Evolutionary conservation across 1,140 invertebrate species (phyloP).

Genomic region (Drosophila lowei): DNA sequence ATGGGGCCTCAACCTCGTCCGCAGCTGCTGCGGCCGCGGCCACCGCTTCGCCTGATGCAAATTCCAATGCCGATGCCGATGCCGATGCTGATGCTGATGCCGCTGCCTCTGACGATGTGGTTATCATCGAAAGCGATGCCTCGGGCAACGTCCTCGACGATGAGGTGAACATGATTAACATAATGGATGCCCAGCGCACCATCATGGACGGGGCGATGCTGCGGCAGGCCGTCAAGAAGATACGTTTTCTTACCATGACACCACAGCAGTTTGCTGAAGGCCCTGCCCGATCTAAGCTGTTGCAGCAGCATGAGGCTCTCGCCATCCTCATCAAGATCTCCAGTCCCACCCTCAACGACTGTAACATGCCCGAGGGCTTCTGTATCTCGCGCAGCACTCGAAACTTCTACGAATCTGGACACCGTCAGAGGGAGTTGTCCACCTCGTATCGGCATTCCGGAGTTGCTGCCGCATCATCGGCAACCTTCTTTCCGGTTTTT

Average conservation of each 20-base stretch:
- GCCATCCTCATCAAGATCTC: slow-evolving; percentile 92
- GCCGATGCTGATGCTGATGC: not conserved
- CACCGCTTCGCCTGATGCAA: not conserved
- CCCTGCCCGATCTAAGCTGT: slow-evolving; percentile 88
- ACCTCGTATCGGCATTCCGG: slow-evolving; percentile 56
- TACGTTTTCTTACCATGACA: slow-evolving; percentile 90
- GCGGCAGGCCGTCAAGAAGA: slow-evolving; percentile 86
- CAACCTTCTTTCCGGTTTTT: slow-evolving; percentile 17
- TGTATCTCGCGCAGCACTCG: slow-evolving; percentile 83
- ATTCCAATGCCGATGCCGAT: not conserved
- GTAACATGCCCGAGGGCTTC: slow-evolving; percentile 89
- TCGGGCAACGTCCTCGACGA: slow-evolving; percentile 57
- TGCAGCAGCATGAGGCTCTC: slow-evolving; percentile 90
- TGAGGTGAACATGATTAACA: slow-evolving; percentile 56
- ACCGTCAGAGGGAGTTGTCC: slow-evolving; percentile 56
- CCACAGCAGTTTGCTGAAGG: slow-evolving; percentile 92
- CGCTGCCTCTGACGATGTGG: slow-evolving; percentile 51
- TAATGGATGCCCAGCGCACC: slow-evolving; percentile 73
- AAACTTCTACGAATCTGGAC: slow-evolving; percentile 68
- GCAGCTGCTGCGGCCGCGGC: slow-evolving; percentile 20
- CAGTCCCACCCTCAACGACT: slow-evolving; percentile 85
- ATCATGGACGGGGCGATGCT: slow-evolving; percentile 69
- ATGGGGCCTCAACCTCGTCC: slow-evolving; percentile 18
- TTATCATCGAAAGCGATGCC: slow-evolving; percentile 74
- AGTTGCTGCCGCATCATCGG: slow-evolving; percentile 4